Percentiles rank a stretch among this genome's conserved stretches.
Evolutionary conservation across 2,113 vertebrate genomes (phyloP).

Genomic region (Nestor notabilis): DNA sequence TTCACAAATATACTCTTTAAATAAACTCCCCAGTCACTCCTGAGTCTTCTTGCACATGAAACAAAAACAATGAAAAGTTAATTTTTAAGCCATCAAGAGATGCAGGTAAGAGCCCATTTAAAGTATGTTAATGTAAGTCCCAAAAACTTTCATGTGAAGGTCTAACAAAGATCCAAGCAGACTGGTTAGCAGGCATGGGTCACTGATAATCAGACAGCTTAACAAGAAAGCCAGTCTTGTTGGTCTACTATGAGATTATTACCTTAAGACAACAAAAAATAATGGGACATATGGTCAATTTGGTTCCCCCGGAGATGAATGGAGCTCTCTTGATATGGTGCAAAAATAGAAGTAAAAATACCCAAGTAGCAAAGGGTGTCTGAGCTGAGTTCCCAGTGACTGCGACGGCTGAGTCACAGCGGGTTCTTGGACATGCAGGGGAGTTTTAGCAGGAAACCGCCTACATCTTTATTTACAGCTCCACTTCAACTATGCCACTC

Average conservation of each 20-base stretch:
- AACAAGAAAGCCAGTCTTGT: neutral
- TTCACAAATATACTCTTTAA: neutral
- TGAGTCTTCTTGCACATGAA: neutral
- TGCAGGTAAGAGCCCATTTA: neutral
- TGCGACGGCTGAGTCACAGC: conserved; percentile 27
- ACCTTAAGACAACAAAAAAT: neutral
- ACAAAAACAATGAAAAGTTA: neutral
- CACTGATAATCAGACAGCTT: neutral
- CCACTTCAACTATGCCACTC: conserved; percentile 16
- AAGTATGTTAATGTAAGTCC: neutral
- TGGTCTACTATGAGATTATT: neutral
- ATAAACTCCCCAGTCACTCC: neutral
- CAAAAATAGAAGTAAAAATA: conserved; percentile 53
- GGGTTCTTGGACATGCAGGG: conserved; percentile 52
- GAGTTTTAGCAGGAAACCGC: conserved; percentile 69
- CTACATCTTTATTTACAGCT: conserved; percentile 58
- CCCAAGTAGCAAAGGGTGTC: conserved; percentile 3
- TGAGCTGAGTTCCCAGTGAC: conserved; percentile 50
- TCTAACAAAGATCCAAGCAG: neutral
- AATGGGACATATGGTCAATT: neutral
- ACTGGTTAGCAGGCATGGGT: neutral
- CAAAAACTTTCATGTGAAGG: neutral
- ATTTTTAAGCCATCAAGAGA: neutral
- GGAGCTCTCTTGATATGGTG: neutral
- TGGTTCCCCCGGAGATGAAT: neutral